Percentiles rank a stretch among this genome's conserved stretches.
Conservation (phyloP, 2,113 vertebrate genomes). For the Rutilus rutilus region DNA sequence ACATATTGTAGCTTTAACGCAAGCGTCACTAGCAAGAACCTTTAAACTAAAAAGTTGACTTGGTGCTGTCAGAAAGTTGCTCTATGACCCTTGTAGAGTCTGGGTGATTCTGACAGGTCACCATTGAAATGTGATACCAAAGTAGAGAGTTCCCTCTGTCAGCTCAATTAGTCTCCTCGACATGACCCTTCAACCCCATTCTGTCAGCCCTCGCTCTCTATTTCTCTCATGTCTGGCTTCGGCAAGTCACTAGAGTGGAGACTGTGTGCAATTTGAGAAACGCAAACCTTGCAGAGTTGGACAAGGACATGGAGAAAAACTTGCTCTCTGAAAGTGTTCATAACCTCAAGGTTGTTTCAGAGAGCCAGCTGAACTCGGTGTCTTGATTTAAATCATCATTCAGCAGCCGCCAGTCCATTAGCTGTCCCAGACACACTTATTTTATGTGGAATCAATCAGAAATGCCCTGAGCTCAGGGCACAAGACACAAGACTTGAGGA, state of each 20-base stretch:
- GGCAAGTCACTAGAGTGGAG: neutral
- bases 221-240: constrained; percentile 2
- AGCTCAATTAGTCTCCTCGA: neutral
- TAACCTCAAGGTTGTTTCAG: constrained; percentile 5
- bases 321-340: neutral
- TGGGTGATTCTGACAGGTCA: neutral
- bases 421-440: neutral
- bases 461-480: neutral
- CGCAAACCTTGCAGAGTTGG: constrained; percentile 2
- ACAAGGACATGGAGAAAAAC: constrained; percentile 12
- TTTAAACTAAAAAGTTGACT: neutral
- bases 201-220: constrained; percentile 14
- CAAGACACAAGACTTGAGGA: neutral
- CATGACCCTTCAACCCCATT: constrained; percentile 31
- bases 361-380: neutral
- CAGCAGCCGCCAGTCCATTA: constrained; percentile 12
- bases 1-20: too few species aligned
- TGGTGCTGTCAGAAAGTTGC: neutral
- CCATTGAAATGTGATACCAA: constrained; percentile 20
- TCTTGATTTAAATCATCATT: constrained; percentile 10
- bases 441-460: constrained; percentile 7
- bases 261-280: constrained; percentile 18
- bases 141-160: constrained; percentile 10
- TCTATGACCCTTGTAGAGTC: neutral
- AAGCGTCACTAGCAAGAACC: neutral